These are phyloP conservation scores for Euclidia mi DNA, from an alignment of 2,888 invertebrate genomes.

Conservation along the genomic window DNA sequence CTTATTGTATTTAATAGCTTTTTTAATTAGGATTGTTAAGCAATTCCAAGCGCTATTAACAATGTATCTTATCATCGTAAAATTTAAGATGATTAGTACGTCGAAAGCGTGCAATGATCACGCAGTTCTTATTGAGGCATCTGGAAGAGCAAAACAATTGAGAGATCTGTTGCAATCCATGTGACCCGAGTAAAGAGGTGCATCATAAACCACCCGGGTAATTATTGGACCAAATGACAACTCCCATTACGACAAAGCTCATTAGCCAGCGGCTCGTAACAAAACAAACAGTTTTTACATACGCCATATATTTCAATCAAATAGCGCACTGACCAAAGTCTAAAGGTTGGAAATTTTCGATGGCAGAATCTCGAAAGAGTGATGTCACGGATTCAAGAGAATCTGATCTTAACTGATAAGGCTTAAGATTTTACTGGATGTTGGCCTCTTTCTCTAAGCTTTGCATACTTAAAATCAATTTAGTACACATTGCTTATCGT, in stretches of 20 bases:
- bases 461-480: constrained; percentile 4
- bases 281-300: constrained; percentile 44
- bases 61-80: background rate
- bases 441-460: constrained; percentile 13
- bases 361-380: background rate
- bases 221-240: constrained; percentile 37
- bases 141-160: constrained; percentile 1
- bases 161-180: constrained; percentile 13
- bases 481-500: background rate
- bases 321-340: constrained; percentile 15
- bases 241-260: constrained; percentile 39
- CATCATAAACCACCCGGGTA: constrained; percentile 10
- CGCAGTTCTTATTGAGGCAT: background rate
- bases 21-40: constrained; percentile 35
- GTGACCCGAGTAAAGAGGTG: constrained; percentile 2
- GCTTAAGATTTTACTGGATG: constrained; percentile 9
- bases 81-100: background rate
- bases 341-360: constrained; percentile 1
- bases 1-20: constrained; percentile 24
- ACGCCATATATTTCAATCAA: constrained; percentile 34
- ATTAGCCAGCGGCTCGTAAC: constrained; percentile 32
- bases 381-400: constrained; percentile 14
- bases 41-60: constrained; percentile 17
- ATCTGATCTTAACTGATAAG: constrained; percentile 10
- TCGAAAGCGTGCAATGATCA: background rate